Percentiles rank a stretch among this genome's conserved stretches.
phyloP scores from a whole-genome alignment of 2,113 vertebrate species.

The Larimichthys crocea region DNA sequence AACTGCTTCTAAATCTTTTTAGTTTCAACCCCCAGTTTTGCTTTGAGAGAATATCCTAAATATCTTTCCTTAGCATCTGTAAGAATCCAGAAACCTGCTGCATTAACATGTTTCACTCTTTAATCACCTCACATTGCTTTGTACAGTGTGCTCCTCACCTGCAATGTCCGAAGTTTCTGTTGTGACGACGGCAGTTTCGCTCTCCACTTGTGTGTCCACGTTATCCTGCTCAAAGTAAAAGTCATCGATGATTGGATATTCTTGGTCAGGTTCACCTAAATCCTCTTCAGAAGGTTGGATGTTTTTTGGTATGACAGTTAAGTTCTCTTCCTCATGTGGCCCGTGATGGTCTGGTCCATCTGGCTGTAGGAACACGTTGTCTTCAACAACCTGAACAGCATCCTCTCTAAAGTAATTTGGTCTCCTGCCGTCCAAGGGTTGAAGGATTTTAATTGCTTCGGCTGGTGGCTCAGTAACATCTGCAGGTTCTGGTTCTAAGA shows the following conservation, averaged over 20 bases:
- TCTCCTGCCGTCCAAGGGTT: conserved; percentile 6
- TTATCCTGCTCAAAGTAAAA: background rate
- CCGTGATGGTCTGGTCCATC: background rate
- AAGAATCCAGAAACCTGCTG: background rate
- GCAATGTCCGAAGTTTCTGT: conserved; percentile 17
- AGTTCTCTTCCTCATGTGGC: conserved; percentile 44
- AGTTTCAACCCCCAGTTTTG: background rate
- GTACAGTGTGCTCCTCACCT: conserved; percentile 52
- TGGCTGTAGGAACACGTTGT: conserved; percentile 15
- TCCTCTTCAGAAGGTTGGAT: conserved; percentile 13
- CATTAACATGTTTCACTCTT: conserved; percentile 13
- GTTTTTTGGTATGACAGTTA: conserved; percentile 32
- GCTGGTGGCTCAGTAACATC: conserved; percentile 43
- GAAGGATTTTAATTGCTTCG: conserved; percentile 61
- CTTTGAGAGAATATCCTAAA: background rate
- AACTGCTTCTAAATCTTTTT: conserved; percentile 9
- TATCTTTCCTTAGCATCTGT: background rate
- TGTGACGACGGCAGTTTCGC: background rate
- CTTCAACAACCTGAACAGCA: conserved; percentile 16
- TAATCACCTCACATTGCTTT: conserved; percentile 10
- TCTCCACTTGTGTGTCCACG: background rate
- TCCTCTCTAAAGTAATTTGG: conserved; percentile 27
- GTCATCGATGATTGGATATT: conserved; percentile 28
- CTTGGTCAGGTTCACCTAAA: background rate
- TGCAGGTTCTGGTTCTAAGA: conserved; percentile 36